phyloP scores from a whole-genome alignment of 2,113 vertebrate genomes.

The Casuarius casuarius region DNA sequence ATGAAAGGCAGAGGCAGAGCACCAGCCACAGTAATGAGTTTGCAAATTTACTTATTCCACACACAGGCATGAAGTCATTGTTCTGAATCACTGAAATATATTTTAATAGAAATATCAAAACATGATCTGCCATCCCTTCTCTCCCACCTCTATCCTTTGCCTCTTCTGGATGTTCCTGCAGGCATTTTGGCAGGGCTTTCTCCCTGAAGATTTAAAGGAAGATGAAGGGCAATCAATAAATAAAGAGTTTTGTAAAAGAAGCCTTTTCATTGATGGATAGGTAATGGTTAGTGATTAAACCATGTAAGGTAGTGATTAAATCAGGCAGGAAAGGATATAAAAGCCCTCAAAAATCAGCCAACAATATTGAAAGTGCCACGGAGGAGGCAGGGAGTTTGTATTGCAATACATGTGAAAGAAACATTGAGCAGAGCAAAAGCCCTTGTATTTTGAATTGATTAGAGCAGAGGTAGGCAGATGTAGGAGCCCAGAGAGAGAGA shows the following conservation, averaged over 20 bases:
- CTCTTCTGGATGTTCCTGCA: neutral
- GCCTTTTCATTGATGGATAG: neutral
- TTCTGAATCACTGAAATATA: neutral
- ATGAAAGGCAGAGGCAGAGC: constrained; percentile 30
- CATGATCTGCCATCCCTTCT: neutral
- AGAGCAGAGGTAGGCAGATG: neutral
- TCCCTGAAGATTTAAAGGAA: constrained; percentile 3
- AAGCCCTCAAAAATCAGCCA: neutral
- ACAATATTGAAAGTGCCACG: neutral
- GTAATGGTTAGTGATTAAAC: neutral
- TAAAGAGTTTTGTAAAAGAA: neutral
- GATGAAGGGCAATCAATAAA: neutral
- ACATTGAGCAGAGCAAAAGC: neutral
- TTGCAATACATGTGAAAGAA: neutral
- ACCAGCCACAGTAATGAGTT: constrained; percentile 21
- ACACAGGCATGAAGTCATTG: neutral
- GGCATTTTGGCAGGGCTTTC: neutral
- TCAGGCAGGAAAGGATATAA: neutral
- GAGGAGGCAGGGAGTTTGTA: neutral
- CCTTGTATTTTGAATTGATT: neutral
- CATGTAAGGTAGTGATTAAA: neutral
- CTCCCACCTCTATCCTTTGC: neutral
- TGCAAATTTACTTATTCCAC: constrained; percentile 31
- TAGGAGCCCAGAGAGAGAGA: neutral
- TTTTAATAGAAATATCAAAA: constrained; percentile 29